Evolutionary conservation across 2,888 invertebrate genomes (phyloP).

Genomic region (Mesorhabditis belari): DNA sequence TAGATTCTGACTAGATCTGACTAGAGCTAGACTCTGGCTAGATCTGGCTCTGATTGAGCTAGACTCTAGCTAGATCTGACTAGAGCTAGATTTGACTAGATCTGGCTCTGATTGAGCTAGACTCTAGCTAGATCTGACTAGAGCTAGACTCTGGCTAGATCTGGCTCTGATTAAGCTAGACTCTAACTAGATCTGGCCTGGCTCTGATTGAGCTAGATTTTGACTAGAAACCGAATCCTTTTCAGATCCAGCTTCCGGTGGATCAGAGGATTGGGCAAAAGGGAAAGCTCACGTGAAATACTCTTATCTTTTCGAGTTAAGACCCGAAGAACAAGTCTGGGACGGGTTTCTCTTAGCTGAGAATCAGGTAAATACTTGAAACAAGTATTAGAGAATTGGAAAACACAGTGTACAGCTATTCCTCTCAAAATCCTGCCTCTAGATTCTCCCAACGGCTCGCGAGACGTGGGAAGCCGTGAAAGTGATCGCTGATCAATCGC

Average conservation of each 20-base stretch:
- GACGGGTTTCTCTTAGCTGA: constrained; percentile 51
- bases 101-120: no score
- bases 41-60: no score
- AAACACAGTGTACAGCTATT: not conserved
- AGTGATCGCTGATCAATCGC: constrained; percentile 43
- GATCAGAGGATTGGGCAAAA: constrained; percentile 52
- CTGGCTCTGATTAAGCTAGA: not conserved
- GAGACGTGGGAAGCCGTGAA: constrained; percentile 53
- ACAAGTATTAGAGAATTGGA: not conserved
- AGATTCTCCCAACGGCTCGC: constrained; percentile 49
- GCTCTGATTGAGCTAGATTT: not conserved
- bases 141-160: not conserved
- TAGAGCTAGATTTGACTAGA: no score
- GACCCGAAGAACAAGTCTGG: constrained; percentile 51
- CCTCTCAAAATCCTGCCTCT: not conserved
- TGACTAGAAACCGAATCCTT: not conserved
- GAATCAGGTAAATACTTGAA: constrained; percentile 29
- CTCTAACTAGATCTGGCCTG: not conserved
- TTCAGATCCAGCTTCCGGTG: constrained; percentile 44
- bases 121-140: no score
- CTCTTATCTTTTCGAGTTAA: constrained; percentile 50
- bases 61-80: no score
- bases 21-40: no score
- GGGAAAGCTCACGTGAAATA: constrained; percentile 50
- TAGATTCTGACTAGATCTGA: no score